These are phyloP conservation scores for Sebastolobus alascanus DNA, from an alignment of 2,797 vertebrate genomes.

Conservation along the genomic window DNA sequence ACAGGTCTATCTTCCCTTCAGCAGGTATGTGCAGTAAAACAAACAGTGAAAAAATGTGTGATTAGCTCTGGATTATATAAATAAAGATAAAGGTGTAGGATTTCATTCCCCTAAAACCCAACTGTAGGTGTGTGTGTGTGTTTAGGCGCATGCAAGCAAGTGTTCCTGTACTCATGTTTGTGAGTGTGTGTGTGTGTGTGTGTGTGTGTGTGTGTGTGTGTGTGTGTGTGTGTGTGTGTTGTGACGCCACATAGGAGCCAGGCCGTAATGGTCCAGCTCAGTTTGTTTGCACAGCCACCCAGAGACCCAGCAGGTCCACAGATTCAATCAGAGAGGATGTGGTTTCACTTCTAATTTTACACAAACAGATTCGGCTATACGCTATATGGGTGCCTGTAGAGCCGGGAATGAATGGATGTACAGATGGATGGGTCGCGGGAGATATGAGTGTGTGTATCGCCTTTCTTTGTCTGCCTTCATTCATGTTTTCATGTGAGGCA, in stretches of 20 bases:
- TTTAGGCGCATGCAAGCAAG: not conserved
- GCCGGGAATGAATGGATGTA: slow-evolving; percentile 36
- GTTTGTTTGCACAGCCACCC: slow-evolving; percentile 80
- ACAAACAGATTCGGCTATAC: slow-evolving; percentile 62
- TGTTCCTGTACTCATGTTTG: not conserved
- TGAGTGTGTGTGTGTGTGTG: slow-evolving; percentile 5
- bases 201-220: slow-evolving; percentile 7
- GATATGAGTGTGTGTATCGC: slow-evolving; percentile 5
- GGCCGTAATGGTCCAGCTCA: slow-evolving; percentile 63
- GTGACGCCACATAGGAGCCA: slow-evolving; percentile 45
- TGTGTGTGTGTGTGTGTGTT: slow-evolving; percentile 27
- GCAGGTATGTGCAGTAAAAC: slow-evolving; percentile 32
- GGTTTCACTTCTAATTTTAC: slow-evolving; percentile 79
- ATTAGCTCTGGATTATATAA: slow-evolving; percentile 33
- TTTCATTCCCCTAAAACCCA: slow-evolving; percentile 31
- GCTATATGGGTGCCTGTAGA: slow-evolving; percentile 27
- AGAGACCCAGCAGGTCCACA: slow-evolving; percentile 68
- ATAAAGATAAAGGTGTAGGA: slow-evolving; percentile 45
- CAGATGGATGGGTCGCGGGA: slow-evolving; percentile 33
- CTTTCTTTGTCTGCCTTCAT: slow-evolving; percentile 27
- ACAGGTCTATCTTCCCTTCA: slow-evolving; percentile 13
- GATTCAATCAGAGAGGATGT: slow-evolving; percentile 82
- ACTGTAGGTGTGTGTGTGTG: slow-evolving; percentile 25
- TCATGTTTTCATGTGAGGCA: slow-evolving; percentile 37
- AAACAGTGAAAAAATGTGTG: slow-evolving; percentile 40